A percentile compares a stretch with the other conserved stretches of the same genome.
Conservation (phyloP, 1,140 invertebrate species). For the Drosophila neocordata region DNA sequence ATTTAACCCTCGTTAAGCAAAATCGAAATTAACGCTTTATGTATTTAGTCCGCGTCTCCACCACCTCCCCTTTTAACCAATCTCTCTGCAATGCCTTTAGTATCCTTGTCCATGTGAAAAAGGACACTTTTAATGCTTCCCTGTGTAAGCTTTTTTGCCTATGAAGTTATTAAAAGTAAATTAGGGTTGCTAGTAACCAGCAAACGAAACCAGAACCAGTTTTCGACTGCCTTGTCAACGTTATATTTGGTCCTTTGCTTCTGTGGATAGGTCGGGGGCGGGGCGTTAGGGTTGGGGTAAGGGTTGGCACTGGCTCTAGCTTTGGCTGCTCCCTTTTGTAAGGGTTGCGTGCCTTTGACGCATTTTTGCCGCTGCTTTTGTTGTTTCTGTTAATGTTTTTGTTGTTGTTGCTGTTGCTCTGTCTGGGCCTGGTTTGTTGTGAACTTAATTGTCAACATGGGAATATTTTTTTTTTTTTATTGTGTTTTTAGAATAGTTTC, state of each 20-base stretch:
- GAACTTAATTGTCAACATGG: constrained; percentile 80
- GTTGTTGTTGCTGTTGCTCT: constrained; percentile 31
- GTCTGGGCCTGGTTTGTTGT: constrained; percentile 57
- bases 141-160: constrained; percentile 36
- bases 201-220: constrained; percentile 66
- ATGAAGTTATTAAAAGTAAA: constrained; percentile 82
- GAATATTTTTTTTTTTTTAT: constrained; percentile 66
- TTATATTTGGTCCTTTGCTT: constrained; percentile 20
- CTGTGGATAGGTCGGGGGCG: constrained; percentile 19
- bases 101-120: constrained; percentile 59
- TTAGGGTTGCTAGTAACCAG: constrained; percentile 74
- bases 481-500: constrained; percentile 61
- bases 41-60: constrained; percentile 45
- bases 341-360: constrained; percentile 75
- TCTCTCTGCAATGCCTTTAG: background rate
- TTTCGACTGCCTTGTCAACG: constrained; percentile 31
- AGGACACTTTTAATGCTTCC: constrained; percentile 73
- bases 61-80: background rate
- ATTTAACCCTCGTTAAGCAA: constrained; percentile 80
- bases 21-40: constrained; percentile 79
- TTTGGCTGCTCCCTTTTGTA: constrained; percentile 24
- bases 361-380: constrained; percentile 46
- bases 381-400: constrained; percentile 40
- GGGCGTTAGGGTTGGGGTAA: constrained; percentile 12
- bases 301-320: background rate